Percentiles rank a stretch among this genome's conserved stretches.
phyloP scores from a whole-genome alignment of 2,113 vertebrate genomes.

The Mixornis gularis region DNA sequence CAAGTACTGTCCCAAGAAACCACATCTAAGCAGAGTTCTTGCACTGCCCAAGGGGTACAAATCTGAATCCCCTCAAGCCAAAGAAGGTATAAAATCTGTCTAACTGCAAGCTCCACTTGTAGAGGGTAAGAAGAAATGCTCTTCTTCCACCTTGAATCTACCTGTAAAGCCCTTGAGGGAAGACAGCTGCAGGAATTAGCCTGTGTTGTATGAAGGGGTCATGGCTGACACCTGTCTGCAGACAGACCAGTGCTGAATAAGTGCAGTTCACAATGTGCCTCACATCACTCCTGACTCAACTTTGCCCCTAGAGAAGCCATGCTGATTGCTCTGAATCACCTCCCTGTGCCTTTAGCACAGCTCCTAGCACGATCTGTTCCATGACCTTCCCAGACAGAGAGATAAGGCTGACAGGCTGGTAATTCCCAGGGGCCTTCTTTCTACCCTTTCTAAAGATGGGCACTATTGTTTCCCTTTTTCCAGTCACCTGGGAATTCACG shows the following conservation, averaged over 20 bases:
- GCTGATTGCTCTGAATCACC: not conserved
- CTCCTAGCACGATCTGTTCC: not conserved
- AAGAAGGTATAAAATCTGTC: not conserved
- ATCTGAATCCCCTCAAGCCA: not conserved
- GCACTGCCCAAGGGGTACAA: not conserved
- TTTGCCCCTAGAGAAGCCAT: not conserved
- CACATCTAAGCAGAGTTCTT: not conserved
- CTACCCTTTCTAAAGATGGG: not conserved
- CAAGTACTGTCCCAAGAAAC: not conserved
- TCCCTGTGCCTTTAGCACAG: not conserved
- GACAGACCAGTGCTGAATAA: not conserved
- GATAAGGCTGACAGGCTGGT: not conserved
- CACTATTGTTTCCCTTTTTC: not conserved
- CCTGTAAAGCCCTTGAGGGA: not conserved
- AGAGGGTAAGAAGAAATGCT: not conserved
- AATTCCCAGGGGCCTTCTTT: not conserved
- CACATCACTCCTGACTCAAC: fast-evolving
- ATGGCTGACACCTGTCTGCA: not conserved
- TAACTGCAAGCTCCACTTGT: not conserved
- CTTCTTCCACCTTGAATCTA: not conserved
- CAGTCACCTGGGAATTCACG: not conserved
- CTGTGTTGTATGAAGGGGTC: not conserved
- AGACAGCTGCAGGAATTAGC: not conserved
- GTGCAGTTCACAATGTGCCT: not conserved
- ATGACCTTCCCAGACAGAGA: not conserved